Conservation (phyloP, 2,797 vertebrate genomes). For the Urocyon cinereoargenteus region DNA sequence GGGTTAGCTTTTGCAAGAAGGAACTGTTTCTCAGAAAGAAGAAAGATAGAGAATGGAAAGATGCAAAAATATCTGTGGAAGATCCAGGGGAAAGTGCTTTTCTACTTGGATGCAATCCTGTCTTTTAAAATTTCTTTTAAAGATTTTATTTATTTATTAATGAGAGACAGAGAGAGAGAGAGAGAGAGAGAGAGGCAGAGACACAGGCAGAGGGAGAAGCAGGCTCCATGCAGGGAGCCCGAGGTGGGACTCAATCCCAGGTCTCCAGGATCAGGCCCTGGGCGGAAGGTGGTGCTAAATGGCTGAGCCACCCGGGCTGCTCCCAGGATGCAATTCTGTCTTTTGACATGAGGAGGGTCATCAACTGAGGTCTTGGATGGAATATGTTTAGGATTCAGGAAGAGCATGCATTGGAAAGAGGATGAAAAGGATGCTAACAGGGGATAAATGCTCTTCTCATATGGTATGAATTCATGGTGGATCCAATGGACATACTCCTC, state of each 20-base stretch:
- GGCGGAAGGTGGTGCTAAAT: no score
- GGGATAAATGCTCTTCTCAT: not conserved
- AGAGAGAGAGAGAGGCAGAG: no score
- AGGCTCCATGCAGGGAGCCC: no score
- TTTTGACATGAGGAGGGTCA: not conserved
- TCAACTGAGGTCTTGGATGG: no score
- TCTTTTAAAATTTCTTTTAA: not conserved
- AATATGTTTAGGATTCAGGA: not conserved
- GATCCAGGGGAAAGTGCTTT: not conserved
- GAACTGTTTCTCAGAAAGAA: not conserved
- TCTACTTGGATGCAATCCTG: not conserved
- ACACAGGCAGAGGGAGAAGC: no score
- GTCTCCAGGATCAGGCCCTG: no score
- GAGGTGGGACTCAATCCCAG: no score
- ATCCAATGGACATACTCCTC: not conserved
- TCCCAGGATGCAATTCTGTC: no score
- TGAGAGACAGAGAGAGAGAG: no score
- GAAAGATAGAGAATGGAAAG: not conserved
- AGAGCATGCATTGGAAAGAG: not conserved
- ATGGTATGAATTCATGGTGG: not conserved
- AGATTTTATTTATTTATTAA: no score
- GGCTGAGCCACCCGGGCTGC: no score
- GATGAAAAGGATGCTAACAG: not conserved
- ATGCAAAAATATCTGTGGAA: not conserved
- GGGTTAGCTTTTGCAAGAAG: not conserved